Percentiles rank a stretch among this genome's conserved stretches.
Conservation (phyloP, 2,113 vertebrate genomes). For the Pogona vitticeps region DNA sequence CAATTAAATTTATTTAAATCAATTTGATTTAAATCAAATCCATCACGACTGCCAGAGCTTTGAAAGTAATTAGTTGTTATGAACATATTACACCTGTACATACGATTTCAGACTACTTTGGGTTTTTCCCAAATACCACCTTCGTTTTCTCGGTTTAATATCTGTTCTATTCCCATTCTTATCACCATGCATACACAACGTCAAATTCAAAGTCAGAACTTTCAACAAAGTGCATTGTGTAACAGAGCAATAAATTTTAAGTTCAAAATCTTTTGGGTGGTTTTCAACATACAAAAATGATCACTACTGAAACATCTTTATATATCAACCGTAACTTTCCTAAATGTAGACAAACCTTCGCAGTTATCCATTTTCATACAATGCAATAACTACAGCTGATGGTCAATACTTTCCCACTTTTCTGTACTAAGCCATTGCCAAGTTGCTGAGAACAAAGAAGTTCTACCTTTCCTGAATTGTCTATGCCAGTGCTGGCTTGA, state of each 20-base stretch:
- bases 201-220: background rate
- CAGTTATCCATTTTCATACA: background rate
- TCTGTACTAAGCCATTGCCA: background rate
- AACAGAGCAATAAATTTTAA: background rate
- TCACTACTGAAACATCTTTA: background rate
- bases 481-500: no score
- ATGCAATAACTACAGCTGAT: background rate
- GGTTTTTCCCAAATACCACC: no score
- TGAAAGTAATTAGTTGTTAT: no score
- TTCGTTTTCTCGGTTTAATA: no score
- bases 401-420: background rate
- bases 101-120: background rate
- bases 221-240: background rate
- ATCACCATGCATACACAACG: background rate
- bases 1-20: no score
- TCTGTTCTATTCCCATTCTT: no score
- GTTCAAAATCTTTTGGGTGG: background rate
- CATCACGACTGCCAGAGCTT: no score
- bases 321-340: background rate
- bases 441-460: background rate
- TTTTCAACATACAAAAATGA: background rate
- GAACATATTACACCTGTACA: background rate
- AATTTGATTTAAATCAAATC: no score
- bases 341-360: background rate
- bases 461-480: background rate